phyloP scores from a whole-genome alignment of 1,140 invertebrate genomes.

The Drosophila hydei region DNA sequence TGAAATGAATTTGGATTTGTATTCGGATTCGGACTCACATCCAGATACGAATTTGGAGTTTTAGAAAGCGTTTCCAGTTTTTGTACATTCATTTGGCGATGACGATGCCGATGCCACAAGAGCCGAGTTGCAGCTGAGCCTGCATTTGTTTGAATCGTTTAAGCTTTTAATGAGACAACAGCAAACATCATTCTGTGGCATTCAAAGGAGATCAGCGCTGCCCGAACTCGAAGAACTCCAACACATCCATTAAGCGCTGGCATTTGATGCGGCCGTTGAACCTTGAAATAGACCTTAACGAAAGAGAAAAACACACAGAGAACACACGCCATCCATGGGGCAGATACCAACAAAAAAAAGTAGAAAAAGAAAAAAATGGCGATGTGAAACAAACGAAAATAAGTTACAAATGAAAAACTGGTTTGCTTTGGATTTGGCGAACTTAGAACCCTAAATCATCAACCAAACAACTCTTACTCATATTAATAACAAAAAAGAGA shows the following conservation, averaged over 20 bases:
- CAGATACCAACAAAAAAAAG: conserved; percentile 17
- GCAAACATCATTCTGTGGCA: conserved; percentile 37
- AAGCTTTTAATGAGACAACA: conserved; percentile 70
- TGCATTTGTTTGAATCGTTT: conserved; percentile 53
- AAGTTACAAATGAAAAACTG: conserved; percentile 78
- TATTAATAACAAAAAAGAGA: conserved; percentile 65
- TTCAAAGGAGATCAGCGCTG: conserved; percentile 58
- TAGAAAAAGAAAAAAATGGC: conserved; percentile 17
- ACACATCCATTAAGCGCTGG: conserved; percentile 33
- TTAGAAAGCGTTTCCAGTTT: conserved; percentile 24
- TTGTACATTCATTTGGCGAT: conserved; percentile 38
- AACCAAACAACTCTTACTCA: conserved; percentile 69
- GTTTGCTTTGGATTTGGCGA: conserved; percentile 69
- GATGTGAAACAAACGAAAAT: conserved; percentile 74
- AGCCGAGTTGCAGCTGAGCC: conserved; percentile 39
- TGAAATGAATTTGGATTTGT: conserved; percentile 50
- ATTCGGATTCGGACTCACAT: not conserved
- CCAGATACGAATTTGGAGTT: conserved; percentile 5
- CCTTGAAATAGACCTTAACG: conserved; percentile 71
- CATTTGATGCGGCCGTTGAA: conserved; percentile 70
- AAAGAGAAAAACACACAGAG: conserved; percentile 61
- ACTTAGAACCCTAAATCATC: conserved; percentile 74
- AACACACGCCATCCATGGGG: conserved; percentile 36
- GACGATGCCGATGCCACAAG: conserved; percentile 32
- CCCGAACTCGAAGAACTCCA: conserved; percentile 17